Percentiles rank a stretch among this genome's conserved stretches.
phyloP scores from a whole-genome alignment of 2,888 invertebrate species.

The Pinctada fucata region DNA sequence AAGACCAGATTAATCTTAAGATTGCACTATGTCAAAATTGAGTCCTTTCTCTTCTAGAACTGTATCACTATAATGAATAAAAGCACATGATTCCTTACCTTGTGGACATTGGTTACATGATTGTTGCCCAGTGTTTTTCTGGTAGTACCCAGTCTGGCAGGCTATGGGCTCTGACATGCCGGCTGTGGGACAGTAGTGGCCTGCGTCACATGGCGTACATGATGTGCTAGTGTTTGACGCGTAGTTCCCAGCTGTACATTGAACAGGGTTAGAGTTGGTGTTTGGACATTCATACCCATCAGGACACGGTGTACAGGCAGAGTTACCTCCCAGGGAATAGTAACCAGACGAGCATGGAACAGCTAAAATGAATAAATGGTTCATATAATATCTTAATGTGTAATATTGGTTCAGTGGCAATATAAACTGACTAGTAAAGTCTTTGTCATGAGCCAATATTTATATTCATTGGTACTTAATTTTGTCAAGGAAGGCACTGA shows the following conservation, averaged over 20 bases:
- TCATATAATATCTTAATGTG: not conserved
- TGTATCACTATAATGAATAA: no score
- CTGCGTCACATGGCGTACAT: constrained; percentile 65
- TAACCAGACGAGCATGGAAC: constrained; percentile 60
- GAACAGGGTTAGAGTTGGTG: constrained; percentile 40
- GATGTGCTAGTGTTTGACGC: constrained; percentile 47
- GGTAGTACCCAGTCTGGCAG: constrained; percentile 66
- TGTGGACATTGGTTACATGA: constrained; percentile 65
- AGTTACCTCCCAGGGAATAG: constrained; percentile 63
- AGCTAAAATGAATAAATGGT: constrained; percentile 41
- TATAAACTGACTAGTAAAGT: no score
- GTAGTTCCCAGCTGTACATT: constrained; percentile 60
- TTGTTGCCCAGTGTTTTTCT: constrained; percentile 55
- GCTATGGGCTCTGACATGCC: constrained; percentile 55
- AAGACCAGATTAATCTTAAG: no score
- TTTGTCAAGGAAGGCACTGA: no score
- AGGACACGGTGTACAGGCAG: constrained; percentile 67
- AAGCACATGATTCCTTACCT: constrained; percentile 51
- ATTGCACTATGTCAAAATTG: no score
- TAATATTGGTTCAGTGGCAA: no score
- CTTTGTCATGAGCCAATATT: no score
- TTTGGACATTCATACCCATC: constrained; percentile 64
- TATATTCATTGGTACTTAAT: no score
- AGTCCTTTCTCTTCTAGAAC: no score
- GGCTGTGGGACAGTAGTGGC: constrained; percentile 61